Conservation (phyloP, 2,113 vertebrate species). For the Vireo altiloquus region DNA sequence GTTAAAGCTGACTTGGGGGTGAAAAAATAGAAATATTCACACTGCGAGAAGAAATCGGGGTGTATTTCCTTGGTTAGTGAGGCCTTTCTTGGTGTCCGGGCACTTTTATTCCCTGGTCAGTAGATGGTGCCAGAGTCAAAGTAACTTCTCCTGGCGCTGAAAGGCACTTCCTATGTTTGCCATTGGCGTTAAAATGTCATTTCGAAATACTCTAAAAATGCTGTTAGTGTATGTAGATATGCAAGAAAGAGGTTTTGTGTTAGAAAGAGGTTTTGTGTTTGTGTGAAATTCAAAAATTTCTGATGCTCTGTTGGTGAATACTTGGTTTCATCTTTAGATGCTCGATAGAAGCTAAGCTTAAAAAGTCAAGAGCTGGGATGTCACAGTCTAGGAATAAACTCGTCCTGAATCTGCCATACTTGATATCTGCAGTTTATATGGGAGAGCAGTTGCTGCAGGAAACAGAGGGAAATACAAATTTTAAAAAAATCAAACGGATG, state of each 20-base stretch:
- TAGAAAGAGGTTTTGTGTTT: no score
- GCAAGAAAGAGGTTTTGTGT: not conserved
- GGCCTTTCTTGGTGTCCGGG: not conserved
- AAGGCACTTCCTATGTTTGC: not conserved
- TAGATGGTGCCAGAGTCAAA: slow-evolving; percentile 67
- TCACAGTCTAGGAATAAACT: not conserved
- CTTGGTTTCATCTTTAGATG: not conserved
- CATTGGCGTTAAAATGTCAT: not conserved
- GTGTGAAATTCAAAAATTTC: no score
- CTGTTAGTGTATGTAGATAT: not conserved
- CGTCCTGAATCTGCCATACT: not conserved
- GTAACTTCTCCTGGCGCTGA: not conserved
- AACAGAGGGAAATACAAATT: not conserved
- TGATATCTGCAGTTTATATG: not conserved
- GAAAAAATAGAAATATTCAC: not conserved
- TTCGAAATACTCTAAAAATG: not conserved
- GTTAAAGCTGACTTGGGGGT: not conserved
- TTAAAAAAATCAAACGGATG: not conserved
- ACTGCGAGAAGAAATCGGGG: not conserved
- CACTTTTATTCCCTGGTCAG: slow-evolving; percentile 22
- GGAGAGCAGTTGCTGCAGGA: not conserved
- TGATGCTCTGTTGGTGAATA: not conserved
- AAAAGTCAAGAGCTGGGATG: not conserved
- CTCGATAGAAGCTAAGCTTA: not conserved
- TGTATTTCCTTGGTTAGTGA: not conserved